Conservation (phyloP, 2,888 invertebrate species). For the Chrysotoxum bicinctum region DNA sequence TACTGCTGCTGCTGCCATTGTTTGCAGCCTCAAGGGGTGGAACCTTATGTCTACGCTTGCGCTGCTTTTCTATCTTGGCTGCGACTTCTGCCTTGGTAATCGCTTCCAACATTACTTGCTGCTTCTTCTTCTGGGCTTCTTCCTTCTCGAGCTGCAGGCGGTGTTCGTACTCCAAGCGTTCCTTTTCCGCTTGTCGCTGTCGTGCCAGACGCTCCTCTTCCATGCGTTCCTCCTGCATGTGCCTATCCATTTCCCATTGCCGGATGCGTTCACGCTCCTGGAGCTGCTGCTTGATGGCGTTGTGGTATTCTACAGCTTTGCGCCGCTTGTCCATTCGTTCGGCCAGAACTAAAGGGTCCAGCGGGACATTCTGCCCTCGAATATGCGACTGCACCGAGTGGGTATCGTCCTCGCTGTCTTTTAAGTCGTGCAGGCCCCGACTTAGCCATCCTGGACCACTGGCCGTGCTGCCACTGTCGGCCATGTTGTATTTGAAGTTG, state of each 20-base stretch:
- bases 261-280: constrained; percentile 90
- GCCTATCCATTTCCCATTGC: constrained; percentile 89
- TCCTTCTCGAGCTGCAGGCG: constrained; percentile 86
- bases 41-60: constrained; percentile 79
- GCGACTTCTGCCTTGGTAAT: constrained; percentile 89
- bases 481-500: constrained; percentile 82
- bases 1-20: constrained; percentile 52
- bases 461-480: constrained; percentile 77
- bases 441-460: constrained; percentile 83
- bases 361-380: constrained; percentile 92
- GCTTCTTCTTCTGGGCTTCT: constrained; percentile 87
- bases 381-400: constrained; percentile 83
- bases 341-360: constrained; percentile 90
- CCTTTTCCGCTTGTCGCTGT: constrained; percentile 88
- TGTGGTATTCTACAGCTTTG: constrained; percentile 92
- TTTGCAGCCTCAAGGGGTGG: constrained; percentile 67
- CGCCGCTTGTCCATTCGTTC: constrained; percentile 92
- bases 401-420: constrained; percentile 82
- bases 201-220: constrained; percentile 90
- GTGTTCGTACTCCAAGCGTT: constrained; percentile 88
- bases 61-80: constrained; percentile 87
- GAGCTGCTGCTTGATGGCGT: constrained; percentile 91
- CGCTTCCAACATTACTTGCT: constrained; percentile 89
- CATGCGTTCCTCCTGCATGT: constrained; percentile 89
- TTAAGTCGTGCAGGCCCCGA: constrained; percentile 82